A percentile compares a stretch with the other conserved stretches of the same genome.
These are phyloP conservation scores for Arctia plantaginis DNA, from an alignment of 2,888 invertebrate species.

Conservation along the genomic window DNA sequence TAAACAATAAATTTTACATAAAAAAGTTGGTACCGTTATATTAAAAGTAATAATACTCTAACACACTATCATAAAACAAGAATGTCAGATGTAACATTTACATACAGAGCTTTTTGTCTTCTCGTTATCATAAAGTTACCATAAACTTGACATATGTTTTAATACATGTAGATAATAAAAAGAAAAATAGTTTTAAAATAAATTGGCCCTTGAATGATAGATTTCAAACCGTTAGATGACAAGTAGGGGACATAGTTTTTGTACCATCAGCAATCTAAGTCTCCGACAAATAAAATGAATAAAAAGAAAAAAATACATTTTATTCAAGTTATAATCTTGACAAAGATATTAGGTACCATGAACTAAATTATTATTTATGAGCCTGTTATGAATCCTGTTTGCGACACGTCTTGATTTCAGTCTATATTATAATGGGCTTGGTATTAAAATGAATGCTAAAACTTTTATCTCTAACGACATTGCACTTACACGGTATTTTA, in stretches of 20 bases:
- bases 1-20: slow-evolving; percentile 4
- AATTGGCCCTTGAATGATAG: slow-evolving; percentile 13
- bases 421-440: slow-evolving; percentile 3
- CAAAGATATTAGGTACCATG: slow-evolving; percentile 21
- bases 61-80: slow-evolving; percentile 11
- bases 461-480: not conserved
- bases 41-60: not conserved
- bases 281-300: not conserved
- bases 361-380: slow-evolving; percentile 38
- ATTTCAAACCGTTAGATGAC: not conserved
- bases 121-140: slow-evolving; percentile 11
- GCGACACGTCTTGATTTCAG: slow-evolving; percentile 20
- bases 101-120: slow-evolving; percentile 1
- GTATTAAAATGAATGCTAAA: not conserved
- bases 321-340: slow-evolving; percentile 16
- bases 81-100: slow-evolving; percentile 13
- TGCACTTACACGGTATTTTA: not conserved
- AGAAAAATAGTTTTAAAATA: slow-evolving; percentile 5
- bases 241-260: not conserved
- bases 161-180: slow-evolving; percentile 3
- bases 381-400: slow-evolving; percentile 44
- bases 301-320: slow-evolving; percentile 8
- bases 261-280: not conserved
- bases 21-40: slow-evolving; percentile 11
- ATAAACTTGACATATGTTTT: slow-evolving; percentile 1